These are phyloP conservation scores for Diorhabda elongata DNA, from an alignment of 1,140 invertebrate genomes.

Conservation along the genomic window DNA sequence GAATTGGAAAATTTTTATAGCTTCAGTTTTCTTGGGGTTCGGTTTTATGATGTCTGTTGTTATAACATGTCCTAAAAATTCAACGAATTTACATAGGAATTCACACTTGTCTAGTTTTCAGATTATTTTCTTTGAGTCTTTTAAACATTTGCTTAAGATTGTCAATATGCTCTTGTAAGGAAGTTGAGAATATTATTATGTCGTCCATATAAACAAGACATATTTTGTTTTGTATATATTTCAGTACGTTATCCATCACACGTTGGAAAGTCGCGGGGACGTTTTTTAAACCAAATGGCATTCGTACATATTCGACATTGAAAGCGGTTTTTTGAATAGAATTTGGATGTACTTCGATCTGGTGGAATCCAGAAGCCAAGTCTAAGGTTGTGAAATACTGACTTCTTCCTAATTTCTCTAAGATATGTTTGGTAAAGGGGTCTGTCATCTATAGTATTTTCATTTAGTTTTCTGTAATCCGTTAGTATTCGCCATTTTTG, in stretches of 20 bases:
- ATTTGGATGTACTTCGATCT: too few species aligned
- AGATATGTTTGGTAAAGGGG: not conserved
- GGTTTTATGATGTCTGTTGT: not conserved
- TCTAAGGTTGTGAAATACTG: too few species aligned
- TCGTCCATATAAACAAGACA: not conserved
- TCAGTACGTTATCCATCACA: not conserved
- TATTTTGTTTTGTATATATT: not conserved
- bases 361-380: too few species aligned
- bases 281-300: not conserved
- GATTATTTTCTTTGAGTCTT: not conserved
- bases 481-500: not conserved
- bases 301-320: not conserved
- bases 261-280: not conserved
- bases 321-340: not conserved
- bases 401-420: not conserved
- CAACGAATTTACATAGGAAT: not conserved
- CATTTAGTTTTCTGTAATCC: not conserved
- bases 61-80: not conserved
- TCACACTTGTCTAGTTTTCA: not conserved
- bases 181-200: not conserved
- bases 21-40: not conserved
- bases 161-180: not conserved
- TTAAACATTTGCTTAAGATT: not conserved
- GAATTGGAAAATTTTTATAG: not conserved
- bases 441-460: not conserved